Conservation (phyloP, 1,140 invertebrate species). For the Micrasema longulum region DNA sequence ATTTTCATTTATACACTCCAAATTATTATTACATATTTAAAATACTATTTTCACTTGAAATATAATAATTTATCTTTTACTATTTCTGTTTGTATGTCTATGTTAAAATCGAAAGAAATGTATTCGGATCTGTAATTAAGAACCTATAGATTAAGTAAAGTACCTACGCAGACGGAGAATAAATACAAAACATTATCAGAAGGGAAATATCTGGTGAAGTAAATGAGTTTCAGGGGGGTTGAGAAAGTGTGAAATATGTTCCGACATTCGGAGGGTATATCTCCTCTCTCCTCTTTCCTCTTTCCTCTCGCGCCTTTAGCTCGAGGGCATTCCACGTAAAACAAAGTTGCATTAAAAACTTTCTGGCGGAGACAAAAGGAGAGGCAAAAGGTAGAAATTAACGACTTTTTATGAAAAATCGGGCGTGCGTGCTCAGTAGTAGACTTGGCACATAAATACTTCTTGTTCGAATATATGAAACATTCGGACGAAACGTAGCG, state of each 20-base stretch:
- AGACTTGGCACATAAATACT: background rate
- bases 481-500: no score
- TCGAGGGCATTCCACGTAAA: constrained; percentile 43
- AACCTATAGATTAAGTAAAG: no score
- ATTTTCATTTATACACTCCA: no score
- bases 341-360: constrained; percentile 55
- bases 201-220: constrained; percentile 26
- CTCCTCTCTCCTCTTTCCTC: background rate
- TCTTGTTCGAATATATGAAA: no score
- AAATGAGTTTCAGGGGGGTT: constrained; percentile 31
- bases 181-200: constrained; percentile 28
- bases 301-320: background rate
- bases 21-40: no score
- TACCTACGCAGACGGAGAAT: background rate
- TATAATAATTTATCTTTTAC: no score
- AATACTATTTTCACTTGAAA: no score
- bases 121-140: no score
- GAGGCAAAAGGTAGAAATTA: constrained; percentile 54
- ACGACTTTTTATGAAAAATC: constrained; percentile 56
- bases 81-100: no score
- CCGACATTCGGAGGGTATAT: constrained; percentile 12
- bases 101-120: no score
- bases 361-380: constrained; percentile 51
- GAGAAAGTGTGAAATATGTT: constrained; percentile 39
- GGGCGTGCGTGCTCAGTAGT: constrained; percentile 48